Base-by-base conservation (phyloP, 2,888 invertebrate species). In the Euclidia mi region DNA sequence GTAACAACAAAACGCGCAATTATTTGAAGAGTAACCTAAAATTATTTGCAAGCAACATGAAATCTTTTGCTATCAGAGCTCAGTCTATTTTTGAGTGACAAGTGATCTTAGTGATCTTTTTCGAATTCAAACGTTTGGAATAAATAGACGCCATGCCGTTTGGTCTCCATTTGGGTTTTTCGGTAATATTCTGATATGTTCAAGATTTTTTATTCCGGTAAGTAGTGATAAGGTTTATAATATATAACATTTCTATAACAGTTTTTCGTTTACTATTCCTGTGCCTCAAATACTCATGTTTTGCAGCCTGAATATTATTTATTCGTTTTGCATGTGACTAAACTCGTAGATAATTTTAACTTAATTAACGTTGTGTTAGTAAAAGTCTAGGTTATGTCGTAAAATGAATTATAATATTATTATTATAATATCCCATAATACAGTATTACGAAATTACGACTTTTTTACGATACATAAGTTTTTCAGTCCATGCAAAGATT, bases 101-200 rank as follows among this genome's bases (percentile, higher is more conserved):
- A 28, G 2, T 7, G 11, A 25, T 48, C 35, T 45, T 46, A 6
- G 55, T 44, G 51, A 20, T 58, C 38, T 61, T 61, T 68, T 71
- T 71, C 61, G 17, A n/a, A 56, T 71, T 56, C 63, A 71, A 63
- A 52, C 63, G 47, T 43, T 62, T 55, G 57, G 55, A 64, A 71
- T 71, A 63, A 68, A 74, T 68, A 60, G 59, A 55, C 41, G 25
- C 57, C 55, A n/a, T 53, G 50, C 58, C 53, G 58, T 59, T 53
- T 15, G 34, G 48, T 53, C 49, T 56, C 57, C 57, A 69, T 62
- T 66, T 62, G 44, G 42, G 67, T 44, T 71, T 71, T 66, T 53
- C 58, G 43, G 51, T 48, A 61, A 65, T 59, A 55, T 65, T 47
- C 61, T 55, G 38, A 47, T 25, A 65, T 53, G 42, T 65, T 41